Evolutionary conservation across 2,797 vertebrate species (phyloP).

Genomic region (Tolypeutes matacus): DNA sequence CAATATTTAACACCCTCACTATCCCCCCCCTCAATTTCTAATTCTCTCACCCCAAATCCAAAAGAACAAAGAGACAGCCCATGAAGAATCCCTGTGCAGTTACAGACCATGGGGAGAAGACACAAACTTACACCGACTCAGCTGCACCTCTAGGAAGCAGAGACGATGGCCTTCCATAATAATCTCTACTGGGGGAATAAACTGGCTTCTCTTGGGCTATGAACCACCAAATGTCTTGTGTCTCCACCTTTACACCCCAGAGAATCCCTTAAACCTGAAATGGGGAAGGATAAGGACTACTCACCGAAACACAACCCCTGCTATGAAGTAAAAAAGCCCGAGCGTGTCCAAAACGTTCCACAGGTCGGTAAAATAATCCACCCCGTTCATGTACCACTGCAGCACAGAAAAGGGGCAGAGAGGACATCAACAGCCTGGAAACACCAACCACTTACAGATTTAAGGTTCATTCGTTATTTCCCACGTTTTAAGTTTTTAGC

Average conservation of each 20-base stretch:
- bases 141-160: background rate
- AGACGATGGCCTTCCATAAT: fast-evolving
- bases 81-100: fast-evolving
- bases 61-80: background rate
- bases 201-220: background rate
- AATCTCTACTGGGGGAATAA: background rate
- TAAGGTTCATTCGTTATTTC: background rate
- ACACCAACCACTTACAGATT: fast-evolving
- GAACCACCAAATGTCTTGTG: background rate
- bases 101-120: background rate
- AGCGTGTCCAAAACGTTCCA: conserved; percentile 91
- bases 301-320: conserved; percentile 90
- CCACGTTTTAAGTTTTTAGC: background rate
- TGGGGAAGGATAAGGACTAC: background rate
- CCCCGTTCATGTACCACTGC: conserved; percentile 91
- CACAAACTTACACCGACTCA: fast-evolving
- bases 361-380: conserved; percentile 89
- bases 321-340: conserved; percentile 90
- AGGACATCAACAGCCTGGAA: background rate
- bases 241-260: background rate
- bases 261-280: background rate
- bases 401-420: conserved; percentile 31
- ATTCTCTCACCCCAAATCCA: background rate
- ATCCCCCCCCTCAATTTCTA: background rate
- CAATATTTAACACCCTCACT: background rate